Percentiles rank a stretch among this genome's conserved stretches.
phyloP scores from a whole-genome alignment of 2,797 vertebrate genomes.

The Alectoris magna region DNA sequence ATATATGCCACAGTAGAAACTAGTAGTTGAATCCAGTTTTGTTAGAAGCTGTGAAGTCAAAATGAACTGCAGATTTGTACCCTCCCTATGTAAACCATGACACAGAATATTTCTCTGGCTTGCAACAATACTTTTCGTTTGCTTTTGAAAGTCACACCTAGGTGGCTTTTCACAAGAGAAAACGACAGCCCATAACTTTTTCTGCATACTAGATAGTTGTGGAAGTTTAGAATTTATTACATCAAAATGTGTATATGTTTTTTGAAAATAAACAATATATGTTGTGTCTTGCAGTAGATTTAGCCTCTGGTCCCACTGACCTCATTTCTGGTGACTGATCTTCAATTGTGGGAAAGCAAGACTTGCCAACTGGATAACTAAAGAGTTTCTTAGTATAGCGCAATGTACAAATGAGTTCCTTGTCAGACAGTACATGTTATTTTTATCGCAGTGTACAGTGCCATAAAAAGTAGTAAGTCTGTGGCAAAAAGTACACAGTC shows the following conservation, averaged over 20 bases:
- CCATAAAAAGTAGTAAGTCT: neutral
- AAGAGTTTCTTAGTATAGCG: neutral
- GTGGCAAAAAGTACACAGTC: neutral
- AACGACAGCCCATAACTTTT: neutral
- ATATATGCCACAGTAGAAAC: neutral
- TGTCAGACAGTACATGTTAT: neutral
- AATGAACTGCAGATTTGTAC: neutral
- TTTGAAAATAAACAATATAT: neutral
- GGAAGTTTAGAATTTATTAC: neutral
- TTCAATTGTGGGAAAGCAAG: neutral
- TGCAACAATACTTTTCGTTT: neutral
- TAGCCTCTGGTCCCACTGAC: neutral
- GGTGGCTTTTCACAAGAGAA: neutral
- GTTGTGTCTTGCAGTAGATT: neutral
- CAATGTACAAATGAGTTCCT: neutral
- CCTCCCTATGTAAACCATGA: neutral
- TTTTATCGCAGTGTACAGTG: neutral
- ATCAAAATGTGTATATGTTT: neutral
- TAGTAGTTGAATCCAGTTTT: neutral
- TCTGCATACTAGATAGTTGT: neutral
- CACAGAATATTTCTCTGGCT: rapidly evolving
- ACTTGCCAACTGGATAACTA: neutral
- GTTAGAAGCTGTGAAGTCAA: neutral
- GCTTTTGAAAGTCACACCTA: neutral
- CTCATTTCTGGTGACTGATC: neutral